phyloP scores from a whole-genome alignment of 37 sponge, comb jelly and placozoan genomes.

The Hormiphora californensis region DNA sequence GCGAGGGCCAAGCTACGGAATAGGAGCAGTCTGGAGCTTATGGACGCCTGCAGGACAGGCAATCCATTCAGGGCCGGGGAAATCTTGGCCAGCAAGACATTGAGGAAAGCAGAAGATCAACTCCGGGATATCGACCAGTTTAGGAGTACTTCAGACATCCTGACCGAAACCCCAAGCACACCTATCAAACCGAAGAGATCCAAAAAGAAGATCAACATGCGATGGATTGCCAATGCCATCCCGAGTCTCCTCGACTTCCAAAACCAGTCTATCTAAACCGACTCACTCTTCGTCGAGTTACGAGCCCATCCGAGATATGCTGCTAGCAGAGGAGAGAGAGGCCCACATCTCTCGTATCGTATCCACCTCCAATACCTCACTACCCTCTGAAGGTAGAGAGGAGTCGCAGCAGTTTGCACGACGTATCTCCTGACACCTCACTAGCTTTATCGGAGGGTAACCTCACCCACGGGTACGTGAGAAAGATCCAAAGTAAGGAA shows the following conservation, averaged over 20 bases:
- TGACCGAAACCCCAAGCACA: background rate
- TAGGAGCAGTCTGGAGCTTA: background rate
- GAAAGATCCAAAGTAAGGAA: slow-evolving; percentile 41
- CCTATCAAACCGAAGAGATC: background rate
- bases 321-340: slow-evolving; percentile 26
- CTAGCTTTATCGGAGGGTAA: background rate
- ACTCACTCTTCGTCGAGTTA: too few relatives aligned
- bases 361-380: slow-evolving; percentile 18
- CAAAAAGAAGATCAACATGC: slow-evolving; percentile 43
- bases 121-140: background rate
- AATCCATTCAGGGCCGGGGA: background rate
- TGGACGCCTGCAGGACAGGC: slow-evolving; percentile 23
- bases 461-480: background rate
- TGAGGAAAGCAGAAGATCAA: background rate
- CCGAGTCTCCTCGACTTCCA: background rate
- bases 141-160: slow-evolving; percentile 7
- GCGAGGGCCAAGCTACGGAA: too few relatives aligned
- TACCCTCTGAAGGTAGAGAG: too few relatives aligned
- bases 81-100: background rate
- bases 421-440: too few relatives aligned
- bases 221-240: slow-evolving; percentile 35
- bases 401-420: too few relatives aligned
- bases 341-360: background rate
- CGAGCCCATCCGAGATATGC: slow-evolving; percentile 17
- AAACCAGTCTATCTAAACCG: background rate